A percentile compares a stretch with the other conserved stretches of the same genome.
Evolutionary conservation across 92 coral and sea anemone genomes (phyloP).

Genomic region (Plumapathes pennacea): DNA sequence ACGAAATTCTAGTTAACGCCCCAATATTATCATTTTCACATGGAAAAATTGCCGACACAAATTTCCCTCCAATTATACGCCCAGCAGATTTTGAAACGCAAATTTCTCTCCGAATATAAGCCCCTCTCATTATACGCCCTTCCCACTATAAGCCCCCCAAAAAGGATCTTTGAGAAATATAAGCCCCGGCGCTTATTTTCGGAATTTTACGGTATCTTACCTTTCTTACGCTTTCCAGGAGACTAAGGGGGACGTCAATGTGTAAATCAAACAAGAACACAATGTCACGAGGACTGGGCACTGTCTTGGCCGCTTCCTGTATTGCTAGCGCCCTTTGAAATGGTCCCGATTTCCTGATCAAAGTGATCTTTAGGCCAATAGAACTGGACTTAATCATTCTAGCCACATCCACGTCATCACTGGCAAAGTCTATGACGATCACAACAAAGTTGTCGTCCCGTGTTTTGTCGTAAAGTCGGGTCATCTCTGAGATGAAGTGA

Average conservation of each 20-base stretch:
- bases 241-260: conserved; percentile 12
- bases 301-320: conserved; percentile 22
- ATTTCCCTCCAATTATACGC: no score
- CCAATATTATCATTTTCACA: no score
- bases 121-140: no score
- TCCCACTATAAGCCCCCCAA: no score
- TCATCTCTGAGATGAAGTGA: conserved; percentile 17
- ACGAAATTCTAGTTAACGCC: no score
- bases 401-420: conserved; percentile 23
- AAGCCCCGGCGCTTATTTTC: conserved; percentile 16
- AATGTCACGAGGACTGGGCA: conserved; percentile 12
- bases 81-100: no score
- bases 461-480: conserved; percentile 15
- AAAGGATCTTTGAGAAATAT: no score
- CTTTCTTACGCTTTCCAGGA: conserved; percentile 38
- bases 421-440: conserved; percentile 34
- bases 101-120: no score
- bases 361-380: conserved; percentile 10
- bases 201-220: background rate
- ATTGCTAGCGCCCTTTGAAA: conserved; percentile 30
- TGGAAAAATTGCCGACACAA: no score
- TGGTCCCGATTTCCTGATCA: conserved; percentile 13
- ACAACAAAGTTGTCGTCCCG: conserved; percentile 22
- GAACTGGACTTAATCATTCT: conserved; percentile 8
- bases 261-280: conserved; percentile 35